Evolutionary conservation across 2,113 vertebrate genomes (phyloP).

Genomic region (Ochotona curzoniae): DNA sequence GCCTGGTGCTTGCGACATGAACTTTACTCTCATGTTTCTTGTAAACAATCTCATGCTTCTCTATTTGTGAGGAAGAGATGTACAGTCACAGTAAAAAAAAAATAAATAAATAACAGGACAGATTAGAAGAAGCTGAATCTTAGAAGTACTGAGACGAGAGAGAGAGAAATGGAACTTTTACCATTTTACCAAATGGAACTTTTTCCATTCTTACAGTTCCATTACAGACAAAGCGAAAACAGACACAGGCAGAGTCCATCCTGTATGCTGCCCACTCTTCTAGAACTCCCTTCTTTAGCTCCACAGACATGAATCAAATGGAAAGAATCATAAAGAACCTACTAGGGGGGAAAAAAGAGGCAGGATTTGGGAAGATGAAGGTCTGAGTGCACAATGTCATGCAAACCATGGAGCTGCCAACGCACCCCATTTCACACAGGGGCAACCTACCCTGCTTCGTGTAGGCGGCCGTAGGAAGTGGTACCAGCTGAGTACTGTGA

Average conservation of each 20-base stretch:
- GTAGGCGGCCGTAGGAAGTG: neutral
- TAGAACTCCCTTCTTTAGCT: neutral
- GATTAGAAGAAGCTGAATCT: neutral
- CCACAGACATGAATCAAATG: neutral
- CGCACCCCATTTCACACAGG: neutral
- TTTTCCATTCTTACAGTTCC: too few relatives aligned
- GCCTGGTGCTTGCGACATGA: neutral
- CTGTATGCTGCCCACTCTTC: neutral
- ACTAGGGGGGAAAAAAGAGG: neutral
- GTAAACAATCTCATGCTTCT: neutral
- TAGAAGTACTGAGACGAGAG: neutral
- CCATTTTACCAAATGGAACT: too few relatives aligned
- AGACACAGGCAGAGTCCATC: neutral
- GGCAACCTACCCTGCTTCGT: accelerated
- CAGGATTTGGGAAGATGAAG: neutral
- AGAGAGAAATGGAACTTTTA: neutral
- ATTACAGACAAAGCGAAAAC: too few relatives aligned
- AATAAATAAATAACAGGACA: neutral
- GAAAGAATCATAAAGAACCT: neutral
- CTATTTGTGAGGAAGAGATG: neutral
- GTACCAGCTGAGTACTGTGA: neutral
- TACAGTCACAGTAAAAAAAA: neutral
- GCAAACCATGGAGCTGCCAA: neutral
- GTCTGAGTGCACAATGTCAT: neutral
- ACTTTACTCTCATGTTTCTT: neutral